Evolutionary conservation across 2,113 vertebrate genomes (phyloP), one percentile per base, ranked within the genome.

Genomic region (Cyphomyrus discorhynchus): DNA sequence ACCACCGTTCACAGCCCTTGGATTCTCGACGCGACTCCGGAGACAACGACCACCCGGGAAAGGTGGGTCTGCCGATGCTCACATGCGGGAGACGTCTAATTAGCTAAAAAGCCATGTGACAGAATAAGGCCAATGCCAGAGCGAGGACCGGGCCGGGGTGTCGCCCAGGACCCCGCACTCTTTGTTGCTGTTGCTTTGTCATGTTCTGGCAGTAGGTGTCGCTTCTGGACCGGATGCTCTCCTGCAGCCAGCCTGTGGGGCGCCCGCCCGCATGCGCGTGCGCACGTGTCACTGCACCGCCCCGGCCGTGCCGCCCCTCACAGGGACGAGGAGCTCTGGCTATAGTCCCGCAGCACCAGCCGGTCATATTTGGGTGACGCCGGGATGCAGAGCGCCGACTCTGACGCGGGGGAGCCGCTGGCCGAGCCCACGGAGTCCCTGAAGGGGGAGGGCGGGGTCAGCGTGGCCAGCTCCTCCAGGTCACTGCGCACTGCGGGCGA

Each of bases 301-400:
- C 53, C 8, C 5, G 13, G 89, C 53, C n/a, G 7, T 77, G 58
- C 74, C 62, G 27, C 58, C 52, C 91, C 95, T 99, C 97, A 99
- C 97, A 99, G 96, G 3, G 98, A 99, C 90, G 98, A 99, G 90
- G 98, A 99, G 94, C 98, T 99, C 96, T 99, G 98, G 92, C 97
- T 97, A 95, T 99, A 99, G 95, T 99, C 98, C 95, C 98, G 96
- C 93, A 99, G 97, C 90, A 97, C 96, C 58, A 99, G 97, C 4
- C 96, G 96, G 94, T 97, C 97, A 2, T 98, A 99, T 90, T 98
- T 97, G 53, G 98, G 97, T 0, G 98, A 98, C 0, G 98, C 97
- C 0, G 98, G 97, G 89, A 96, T 97, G 92, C 96, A 97, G 21
- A 97, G 97, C 74, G 96, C 97, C 39, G 97, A 94, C 95, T 98